These are phyloP conservation scores for Leptocoma aspasia DNA, from an alignment of 2,113 vertebrate species.

Conservation along the genomic window DNA sequence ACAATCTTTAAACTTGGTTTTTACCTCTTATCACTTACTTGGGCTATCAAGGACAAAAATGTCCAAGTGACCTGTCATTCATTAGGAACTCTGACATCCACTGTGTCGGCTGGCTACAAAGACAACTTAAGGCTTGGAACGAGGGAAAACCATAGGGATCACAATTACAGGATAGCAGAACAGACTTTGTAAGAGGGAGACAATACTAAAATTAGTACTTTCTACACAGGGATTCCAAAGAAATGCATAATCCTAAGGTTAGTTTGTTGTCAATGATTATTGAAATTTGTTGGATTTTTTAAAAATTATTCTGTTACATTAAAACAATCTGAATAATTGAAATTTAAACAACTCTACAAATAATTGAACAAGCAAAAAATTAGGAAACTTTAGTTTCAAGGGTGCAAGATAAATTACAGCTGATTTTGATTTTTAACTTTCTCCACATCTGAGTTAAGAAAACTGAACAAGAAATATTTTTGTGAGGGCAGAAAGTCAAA, in stretches of 20 bases:
- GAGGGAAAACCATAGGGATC: background rate
- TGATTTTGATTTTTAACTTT: background rate
- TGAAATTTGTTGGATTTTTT: background rate
- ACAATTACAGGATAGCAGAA: background rate
- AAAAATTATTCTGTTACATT: background rate
- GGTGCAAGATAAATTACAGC: background rate
- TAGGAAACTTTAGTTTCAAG: background rate
- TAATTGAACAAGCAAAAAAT: background rate
- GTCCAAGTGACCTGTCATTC: background rate
- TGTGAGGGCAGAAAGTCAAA: background rate
- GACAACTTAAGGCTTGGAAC: background rate
- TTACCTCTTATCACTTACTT: background rate
- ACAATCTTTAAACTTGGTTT: background rate
- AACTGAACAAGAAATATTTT: background rate
- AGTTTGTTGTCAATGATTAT: background rate
- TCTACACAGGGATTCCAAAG: background rate
- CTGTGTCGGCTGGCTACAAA: background rate
- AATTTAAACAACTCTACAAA: background rate
- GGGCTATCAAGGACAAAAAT: background rate
- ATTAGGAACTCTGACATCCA: background rate
- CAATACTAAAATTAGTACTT: background rate
- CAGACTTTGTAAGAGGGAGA: background rate
- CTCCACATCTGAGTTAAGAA: background rate
- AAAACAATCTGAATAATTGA: background rate
- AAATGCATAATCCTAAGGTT: background rate